A percentile compares a stretch with the other conserved stretches of the same genome.
Conservation (phyloP, 1,140 invertebrate species). For the Condylostylus longicornis region DNA sequence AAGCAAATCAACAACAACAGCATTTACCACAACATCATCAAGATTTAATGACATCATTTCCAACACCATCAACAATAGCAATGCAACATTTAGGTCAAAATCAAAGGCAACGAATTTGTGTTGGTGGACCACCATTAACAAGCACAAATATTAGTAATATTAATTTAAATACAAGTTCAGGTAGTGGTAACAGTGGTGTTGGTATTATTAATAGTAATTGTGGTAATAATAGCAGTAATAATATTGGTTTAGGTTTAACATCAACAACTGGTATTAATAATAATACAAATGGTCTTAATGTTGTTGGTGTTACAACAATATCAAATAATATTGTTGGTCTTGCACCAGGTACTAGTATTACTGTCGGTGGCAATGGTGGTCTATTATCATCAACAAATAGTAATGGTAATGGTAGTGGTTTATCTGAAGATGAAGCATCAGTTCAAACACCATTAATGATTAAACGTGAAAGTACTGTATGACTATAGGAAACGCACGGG, state of each 20-base stretch:
- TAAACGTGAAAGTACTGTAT: constrained; percentile 41
- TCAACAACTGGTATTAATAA: too few relatives aligned
- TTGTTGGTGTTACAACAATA: too few relatives aligned
- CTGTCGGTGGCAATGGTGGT: too few relatives aligned
- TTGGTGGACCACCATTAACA: constrained; percentile 9
- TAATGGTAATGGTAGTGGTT: constrained; percentile 15
- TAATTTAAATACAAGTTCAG: too few relatives aligned
- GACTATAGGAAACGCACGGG: constrained; percentile 33
- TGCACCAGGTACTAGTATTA: too few relatives aligned
- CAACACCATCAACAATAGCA: constrained; percentile 19
- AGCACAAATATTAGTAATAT: neutral
- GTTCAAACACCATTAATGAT: constrained; percentile 38
- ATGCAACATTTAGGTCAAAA: constrained; percentile 24
- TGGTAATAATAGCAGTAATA: constrained; percentile 16
- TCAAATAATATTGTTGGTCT: too few relatives aligned
- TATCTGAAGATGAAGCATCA: constrained; percentile 35
- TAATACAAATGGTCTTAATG: too few relatives aligned
- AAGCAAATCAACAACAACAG: constrained; percentile 7
- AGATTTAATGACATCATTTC: constrained; percentile 11
- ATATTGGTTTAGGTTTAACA: too few relatives aligned
- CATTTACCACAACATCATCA: constrained; percentile 13
- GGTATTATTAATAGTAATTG: constrained; percentile 5
- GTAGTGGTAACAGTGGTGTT: neutral
- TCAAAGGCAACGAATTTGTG: constrained; percentile 17
- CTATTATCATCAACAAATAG: too few relatives aligned